phyloP scores from a whole-genome alignment of 2,113 vertebrate genomes.

The Willisornis vidua region DNA sequence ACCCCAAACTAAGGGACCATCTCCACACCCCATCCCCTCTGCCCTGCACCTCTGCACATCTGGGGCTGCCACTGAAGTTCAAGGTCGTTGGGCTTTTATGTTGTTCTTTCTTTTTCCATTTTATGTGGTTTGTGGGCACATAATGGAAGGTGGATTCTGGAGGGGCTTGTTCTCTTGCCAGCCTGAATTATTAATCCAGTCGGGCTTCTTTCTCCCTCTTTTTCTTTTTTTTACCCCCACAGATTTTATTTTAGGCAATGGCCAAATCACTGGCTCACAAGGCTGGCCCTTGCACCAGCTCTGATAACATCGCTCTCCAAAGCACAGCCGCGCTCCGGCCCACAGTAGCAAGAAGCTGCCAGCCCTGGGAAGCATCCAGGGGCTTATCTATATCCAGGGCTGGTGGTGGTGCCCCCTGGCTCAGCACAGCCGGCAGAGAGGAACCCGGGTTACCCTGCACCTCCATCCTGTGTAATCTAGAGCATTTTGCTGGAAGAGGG shows the following conservation, averaged over 20 bases:
- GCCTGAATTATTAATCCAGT: conserved; percentile 48
- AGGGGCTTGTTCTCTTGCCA: conserved; percentile 48
- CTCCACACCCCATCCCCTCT: rapidly evolving
- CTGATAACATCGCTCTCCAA: rapidly evolving
- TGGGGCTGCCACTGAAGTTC: neutral
- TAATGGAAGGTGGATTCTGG: conserved; percentile 58
- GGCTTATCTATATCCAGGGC: too few species aligned
- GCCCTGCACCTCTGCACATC: neutral
- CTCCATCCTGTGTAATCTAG: neutral
- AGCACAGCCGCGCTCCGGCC: neutral
- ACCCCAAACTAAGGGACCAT: rapidly evolving
- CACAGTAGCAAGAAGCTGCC: neutral
- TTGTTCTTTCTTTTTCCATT: conserved; percentile 27
- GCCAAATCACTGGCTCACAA: neutral
- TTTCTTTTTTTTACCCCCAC: rapidly evolving
- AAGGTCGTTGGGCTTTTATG: neutral
- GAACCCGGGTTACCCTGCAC: neutral
- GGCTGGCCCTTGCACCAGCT: neutral
- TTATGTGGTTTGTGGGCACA: conserved; percentile 54
- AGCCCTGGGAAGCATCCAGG: neutral
- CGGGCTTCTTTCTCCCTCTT: neutral
- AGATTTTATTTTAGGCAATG: conserved; percentile 17
- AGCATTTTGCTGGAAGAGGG: neutral
- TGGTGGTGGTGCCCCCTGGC: neutral
- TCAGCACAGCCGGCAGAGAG: neutral